These are phyloP conservation scores for Conchocele bisecta DNA, from an alignment of 2,888 invertebrate genomes.

Conservation along the genomic window DNA sequence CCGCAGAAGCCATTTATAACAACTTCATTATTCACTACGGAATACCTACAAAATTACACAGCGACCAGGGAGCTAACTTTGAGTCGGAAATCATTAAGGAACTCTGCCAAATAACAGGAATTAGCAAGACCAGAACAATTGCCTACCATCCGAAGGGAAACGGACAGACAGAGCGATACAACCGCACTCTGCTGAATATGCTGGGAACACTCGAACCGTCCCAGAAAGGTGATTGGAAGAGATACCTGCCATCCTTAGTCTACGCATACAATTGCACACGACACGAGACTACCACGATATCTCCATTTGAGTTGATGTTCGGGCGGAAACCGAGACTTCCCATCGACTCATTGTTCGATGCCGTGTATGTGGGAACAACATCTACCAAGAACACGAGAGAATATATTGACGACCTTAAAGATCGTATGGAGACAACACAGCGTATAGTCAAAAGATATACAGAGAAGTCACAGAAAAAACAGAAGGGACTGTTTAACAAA, in stretches of 20 bases:
- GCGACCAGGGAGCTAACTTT: conserved; percentile 44
- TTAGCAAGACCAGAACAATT: conserved; percentile 35
- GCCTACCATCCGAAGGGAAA: conserved; percentile 52
- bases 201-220: conserved; percentile 22
- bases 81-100: conserved; percentile 13
- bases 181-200: conserved; percentile 36
- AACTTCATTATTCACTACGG: conserved; percentile 38
- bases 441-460: background rate
- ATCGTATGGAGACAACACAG: background rate
- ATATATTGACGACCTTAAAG: conserved; percentile 8
- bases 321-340: conserved; percentile 40
- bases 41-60: conserved; percentile 31
- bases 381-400: background rate
- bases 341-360: conserved; percentile 23
- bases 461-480: background rate
- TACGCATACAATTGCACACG: conserved; percentile 35
- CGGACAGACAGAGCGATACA: conserved; percentile 41
- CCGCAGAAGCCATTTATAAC: conserved; percentile 20
- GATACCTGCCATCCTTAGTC: conserved; percentile 19
- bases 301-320: conserved; percentile 38
- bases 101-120: conserved; percentile 12
- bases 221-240: conserved; percentile 27
- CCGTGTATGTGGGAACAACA: background rate
- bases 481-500: no score
- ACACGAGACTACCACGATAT: conserved; percentile 35